Percentiles rank a stretch among this genome's conserved stretches.
Conservation (phyloP, 23 tunicate species). For the Trididemnum miniatum region DNA sequence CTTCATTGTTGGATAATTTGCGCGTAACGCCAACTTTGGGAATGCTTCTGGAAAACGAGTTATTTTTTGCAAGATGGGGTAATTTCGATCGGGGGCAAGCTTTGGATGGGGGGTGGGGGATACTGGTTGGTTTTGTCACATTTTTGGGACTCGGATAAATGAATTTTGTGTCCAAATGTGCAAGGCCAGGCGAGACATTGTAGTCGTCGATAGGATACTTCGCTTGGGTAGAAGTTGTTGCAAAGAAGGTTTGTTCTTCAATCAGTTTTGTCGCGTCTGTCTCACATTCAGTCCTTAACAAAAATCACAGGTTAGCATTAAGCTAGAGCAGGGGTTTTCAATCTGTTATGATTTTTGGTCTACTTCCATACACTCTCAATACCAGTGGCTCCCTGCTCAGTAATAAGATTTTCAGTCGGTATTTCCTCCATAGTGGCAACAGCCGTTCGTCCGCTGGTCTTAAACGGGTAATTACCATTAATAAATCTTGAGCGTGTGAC, state of each 20-base stretch:
- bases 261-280: not conserved
- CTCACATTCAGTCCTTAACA: not conserved
- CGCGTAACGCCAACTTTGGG: not conserved
- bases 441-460: no score
- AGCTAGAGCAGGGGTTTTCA: no score
- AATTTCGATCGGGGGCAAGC: not conserved
- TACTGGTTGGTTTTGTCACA: not conserved
- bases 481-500: no score
- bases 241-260: not conserved
- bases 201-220: not conserved
- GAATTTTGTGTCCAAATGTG: not conserved
- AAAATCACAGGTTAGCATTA: no score
- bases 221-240: not conserved
- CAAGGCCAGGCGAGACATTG: not conserved
- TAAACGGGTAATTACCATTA: no score
- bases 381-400: no score
- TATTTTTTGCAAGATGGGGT: not conserved
- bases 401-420: no score
- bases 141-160: conserved; percentile 13
- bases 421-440: no score
- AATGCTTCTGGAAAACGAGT: not conserved
- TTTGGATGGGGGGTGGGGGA: no score
- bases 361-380: no score
- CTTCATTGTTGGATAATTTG: not conserved
- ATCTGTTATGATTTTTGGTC: no score